Conservation (phyloP, 2,888 invertebrate species). For the Carabus problematicus region DNA sequence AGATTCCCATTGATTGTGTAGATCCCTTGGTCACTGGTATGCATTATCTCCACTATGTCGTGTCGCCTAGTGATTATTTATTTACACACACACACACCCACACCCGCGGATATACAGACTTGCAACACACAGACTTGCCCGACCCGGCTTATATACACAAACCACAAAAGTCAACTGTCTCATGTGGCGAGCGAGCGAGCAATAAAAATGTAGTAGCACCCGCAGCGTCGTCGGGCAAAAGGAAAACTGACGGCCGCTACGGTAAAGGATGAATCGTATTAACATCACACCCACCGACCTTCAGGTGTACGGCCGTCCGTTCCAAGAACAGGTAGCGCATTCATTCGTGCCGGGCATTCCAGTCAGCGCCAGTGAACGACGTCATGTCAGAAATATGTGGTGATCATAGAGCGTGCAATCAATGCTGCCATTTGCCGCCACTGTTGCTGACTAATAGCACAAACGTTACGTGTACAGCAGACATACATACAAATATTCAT, state of each 20-base stretch:
- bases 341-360: slow-evolving; percentile 24
- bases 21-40: slow-evolving; percentile 28
- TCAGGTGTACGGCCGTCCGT: slow-evolving; percentile 16
- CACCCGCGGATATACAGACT: background rate
- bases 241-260: too few relatives aligned
- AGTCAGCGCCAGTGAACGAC: slow-evolving; percentile 11
- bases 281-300: background rate
- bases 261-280: background rate
- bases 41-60: slow-evolving; percentile 26
- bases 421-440: background rate
- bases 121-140: background rate
- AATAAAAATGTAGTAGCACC: slow-evolving; percentile 4
- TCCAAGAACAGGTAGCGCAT: slow-evolving; percentile 28
- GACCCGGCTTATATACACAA: background rate
- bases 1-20: slow-evolving; percentile 29
- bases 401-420: slow-evolving; percentile 6
- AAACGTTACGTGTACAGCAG: too few relatives aligned
- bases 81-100: too few relatives aligned
- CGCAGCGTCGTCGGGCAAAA: background rate
- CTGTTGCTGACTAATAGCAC: background rate
- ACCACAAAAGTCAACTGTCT: background rate
- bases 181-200: background rate
- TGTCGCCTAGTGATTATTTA: too few relatives aligned
- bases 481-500: too few relatives aligned
- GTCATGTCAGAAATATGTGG: slow-evolving; percentile 34